These are phyloP conservation scores for Neolamprologus falcicula DNA, from an alignment of 2,113 vertebrate genomes.

Conservation along the genomic window DNA sequence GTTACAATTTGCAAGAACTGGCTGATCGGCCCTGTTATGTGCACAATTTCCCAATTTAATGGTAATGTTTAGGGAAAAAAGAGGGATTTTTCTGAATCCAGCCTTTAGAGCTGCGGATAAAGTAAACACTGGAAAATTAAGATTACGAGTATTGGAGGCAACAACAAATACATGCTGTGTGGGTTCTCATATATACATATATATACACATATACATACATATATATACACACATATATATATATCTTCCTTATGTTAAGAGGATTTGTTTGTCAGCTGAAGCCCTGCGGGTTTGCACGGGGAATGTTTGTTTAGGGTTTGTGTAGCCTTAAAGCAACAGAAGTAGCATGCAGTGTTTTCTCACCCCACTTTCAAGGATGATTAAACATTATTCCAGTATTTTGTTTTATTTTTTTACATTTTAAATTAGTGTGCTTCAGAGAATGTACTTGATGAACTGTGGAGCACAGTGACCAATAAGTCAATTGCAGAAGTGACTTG, in stretches of 20 bases:
- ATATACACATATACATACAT: too few relatives aligned
- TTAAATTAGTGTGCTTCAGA: slow-evolving; percentile 40
- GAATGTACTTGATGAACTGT: background rate
- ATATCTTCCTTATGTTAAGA: background rate
- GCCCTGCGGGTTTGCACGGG: background rate
- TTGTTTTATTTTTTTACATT: background rate
- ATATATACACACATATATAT: accelerated
- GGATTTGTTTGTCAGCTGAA: background rate
- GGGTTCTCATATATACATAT: background rate
- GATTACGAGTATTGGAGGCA: background rate
- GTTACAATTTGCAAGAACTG: background rate
- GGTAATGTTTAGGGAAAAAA: background rate
- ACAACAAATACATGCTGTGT: background rate
- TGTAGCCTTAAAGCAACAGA: background rate
- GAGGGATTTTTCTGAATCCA: background rate
- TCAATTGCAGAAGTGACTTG: slow-evolving; percentile 33
- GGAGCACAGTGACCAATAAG: slow-evolving; percentile 24
- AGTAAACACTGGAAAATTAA: background rate
- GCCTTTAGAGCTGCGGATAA: background rate
- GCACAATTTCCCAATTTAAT: background rate
- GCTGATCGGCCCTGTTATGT: background rate
- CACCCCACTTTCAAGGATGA: slow-evolving; percentile 14
- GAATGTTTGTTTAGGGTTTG: background rate
- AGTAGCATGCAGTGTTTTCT: background rate
- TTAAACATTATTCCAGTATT: background rate